These are phyloP conservation scores for Mohoua ochrocephala DNA, from an alignment of 2,113 vertebrate genomes.

Conservation along the genomic window DNA sequence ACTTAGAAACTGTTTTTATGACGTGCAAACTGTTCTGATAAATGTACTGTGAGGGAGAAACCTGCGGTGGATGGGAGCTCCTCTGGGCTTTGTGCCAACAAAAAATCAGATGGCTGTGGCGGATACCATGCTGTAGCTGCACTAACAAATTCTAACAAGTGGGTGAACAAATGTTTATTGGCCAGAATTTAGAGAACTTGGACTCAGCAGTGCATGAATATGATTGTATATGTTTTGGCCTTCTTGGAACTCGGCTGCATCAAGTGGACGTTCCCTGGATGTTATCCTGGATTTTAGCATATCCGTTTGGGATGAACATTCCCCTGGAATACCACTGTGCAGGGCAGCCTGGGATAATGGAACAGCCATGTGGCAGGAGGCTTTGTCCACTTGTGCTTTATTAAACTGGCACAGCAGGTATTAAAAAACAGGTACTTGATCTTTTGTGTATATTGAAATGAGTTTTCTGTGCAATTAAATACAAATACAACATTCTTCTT, in stretches of 20 bases:
- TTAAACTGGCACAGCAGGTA: not conserved
- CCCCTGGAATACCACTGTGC: not conserved
- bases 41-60: not conserved
- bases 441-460: not conserved
- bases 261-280: not conserved
- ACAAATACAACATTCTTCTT: rapidly evolving
- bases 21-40: not conserved
- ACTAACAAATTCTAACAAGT: not conserved
- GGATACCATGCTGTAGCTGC: not conserved
- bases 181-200: not conserved
- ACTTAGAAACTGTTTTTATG: not conserved
- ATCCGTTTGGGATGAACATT: rapidly evolving
- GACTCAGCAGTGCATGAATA: not conserved
- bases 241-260: not conserved
- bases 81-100: not conserved
- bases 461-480: not conserved
- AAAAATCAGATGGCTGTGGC: not conserved
- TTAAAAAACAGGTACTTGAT: not conserved
- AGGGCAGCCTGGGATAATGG: not conserved
- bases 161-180: not conserved
- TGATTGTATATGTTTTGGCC: not conserved
- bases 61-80: not conserved
- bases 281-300: not conserved
- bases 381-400: not conserved
- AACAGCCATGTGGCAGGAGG: not conserved